These are phyloP conservation scores for Petroica traversi DNA, from an alignment of 2,113 vertebrate species.

Conservation along the genomic window DNA sequence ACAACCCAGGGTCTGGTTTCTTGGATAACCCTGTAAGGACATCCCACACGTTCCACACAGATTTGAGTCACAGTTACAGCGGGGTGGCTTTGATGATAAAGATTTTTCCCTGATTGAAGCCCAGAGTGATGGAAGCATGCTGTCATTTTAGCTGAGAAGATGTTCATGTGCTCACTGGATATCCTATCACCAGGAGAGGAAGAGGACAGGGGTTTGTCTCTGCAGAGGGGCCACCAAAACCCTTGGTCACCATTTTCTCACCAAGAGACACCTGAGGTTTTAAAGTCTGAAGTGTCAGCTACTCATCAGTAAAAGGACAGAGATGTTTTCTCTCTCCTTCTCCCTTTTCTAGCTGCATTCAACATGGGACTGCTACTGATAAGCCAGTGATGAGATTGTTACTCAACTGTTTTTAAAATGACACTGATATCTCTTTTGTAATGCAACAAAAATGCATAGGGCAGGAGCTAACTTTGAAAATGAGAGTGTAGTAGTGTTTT, in stretches of 20 bases:
- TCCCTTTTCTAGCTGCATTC: neutral
- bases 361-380: accelerated
- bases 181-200: neutral
- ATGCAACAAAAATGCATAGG: neutral
- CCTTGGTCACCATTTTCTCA: neutral
- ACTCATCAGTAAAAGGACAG: neutral
- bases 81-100: neutral
- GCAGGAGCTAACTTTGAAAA: neutral
- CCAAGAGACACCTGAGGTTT: neutral
- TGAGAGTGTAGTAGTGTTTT: neutral
- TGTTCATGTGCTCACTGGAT: neutral
- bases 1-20: accelerated
- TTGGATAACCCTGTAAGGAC: neutral
- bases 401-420: neutral
- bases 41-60: accelerated
- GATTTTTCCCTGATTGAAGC: neutral
- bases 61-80: neutral
- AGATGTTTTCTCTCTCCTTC: neutral
- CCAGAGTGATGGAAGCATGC: neutral
- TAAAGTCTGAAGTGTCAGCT: neutral
- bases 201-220: neutral
- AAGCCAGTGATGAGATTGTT: neutral
- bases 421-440: neutral
- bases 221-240: neutral
- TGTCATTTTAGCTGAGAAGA: neutral